A percentile compares a stretch with the other conserved stretches of the same genome.
phyloP scores from a whole-genome alignment of 2,888 invertebrate genomes.

The Drosophila ustulata region DNA sequence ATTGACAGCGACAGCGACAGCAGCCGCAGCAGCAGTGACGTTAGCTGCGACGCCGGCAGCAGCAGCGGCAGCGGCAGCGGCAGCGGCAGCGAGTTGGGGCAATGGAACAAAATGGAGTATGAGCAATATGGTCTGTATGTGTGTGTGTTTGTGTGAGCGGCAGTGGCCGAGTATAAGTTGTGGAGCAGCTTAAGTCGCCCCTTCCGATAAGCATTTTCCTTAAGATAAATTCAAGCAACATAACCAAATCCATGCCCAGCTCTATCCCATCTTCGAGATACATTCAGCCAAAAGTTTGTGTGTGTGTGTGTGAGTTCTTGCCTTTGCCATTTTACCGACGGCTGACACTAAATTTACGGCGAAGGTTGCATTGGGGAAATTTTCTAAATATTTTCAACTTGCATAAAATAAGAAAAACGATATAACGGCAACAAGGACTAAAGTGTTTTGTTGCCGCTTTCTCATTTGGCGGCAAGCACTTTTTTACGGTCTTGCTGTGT shows the following conservation, averaged over 20 bases:
- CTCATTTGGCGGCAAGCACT: slow-evolving; percentile 8
- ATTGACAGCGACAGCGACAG: slow-evolving; percentile 20
- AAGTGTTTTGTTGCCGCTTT: slow-evolving; percentile 5
- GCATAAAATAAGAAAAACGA: background rate
- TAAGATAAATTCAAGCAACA: slow-evolving; percentile 9
- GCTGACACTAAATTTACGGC: slow-evolving; percentile 39
- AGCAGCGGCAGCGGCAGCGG: slow-evolving; percentile 40
- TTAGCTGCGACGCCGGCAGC: slow-evolving; percentile 39
- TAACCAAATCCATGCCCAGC: background rate
- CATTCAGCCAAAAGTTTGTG: slow-evolving; percentile 4
- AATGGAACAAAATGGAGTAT: slow-evolving; percentile 67
- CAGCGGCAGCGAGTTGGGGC: slow-evolving; percentile 64
- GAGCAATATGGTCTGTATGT: slow-evolving; percentile 32
- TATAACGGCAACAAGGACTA: background rate
- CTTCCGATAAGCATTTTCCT: slow-evolving; percentile 11
- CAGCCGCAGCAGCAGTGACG: slow-evolving; percentile 24
- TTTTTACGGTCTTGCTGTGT: slow-evolving; percentile 9
- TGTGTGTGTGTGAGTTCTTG: slow-evolving; percentile 4
- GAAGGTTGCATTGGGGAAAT: slow-evolving; percentile 50
- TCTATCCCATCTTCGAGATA: slow-evolving; percentile 29
- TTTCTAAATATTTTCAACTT: slow-evolving; percentile 4
- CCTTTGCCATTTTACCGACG: slow-evolving; percentile 43
- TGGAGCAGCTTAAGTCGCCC: slow-evolving; percentile 37
- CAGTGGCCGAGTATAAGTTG: slow-evolving; percentile 17
- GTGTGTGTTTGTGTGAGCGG: slow-evolving; percentile 16